phyloP scores from a whole-genome alignment of 2,113 vertebrate genomes.

The Mormyrus iriodes region DNA sequence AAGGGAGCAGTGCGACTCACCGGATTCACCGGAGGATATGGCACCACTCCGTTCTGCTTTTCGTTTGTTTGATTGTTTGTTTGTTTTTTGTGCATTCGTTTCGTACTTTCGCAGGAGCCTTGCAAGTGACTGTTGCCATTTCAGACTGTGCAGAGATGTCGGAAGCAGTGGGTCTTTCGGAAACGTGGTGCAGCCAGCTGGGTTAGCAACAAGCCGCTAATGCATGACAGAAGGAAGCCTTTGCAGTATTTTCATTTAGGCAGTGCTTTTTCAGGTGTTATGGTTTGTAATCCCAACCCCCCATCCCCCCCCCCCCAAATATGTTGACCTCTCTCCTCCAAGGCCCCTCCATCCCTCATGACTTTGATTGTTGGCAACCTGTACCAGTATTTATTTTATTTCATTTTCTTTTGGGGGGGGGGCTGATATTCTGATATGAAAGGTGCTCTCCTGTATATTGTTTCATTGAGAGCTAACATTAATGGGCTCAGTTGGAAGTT shows the following conservation, averaged over 20 bases:
- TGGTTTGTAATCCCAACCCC: not conserved
- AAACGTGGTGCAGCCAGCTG: not conserved
- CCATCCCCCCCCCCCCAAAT: not conserved
- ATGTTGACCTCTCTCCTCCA: slow-evolving; percentile 6
- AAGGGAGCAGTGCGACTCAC: not conserved
- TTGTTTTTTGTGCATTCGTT: not conserved
- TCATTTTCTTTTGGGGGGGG: not conserved
- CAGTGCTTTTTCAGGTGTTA: slow-evolving; percentile 8
- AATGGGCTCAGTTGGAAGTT: not conserved
- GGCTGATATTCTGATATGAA: not conserved
- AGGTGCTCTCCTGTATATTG: not conserved
- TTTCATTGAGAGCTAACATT: not conserved
- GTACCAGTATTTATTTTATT: slow-evolving; percentile 12
- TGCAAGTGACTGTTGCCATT: not conserved
- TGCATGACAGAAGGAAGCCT: not conserved
- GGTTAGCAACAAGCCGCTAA: not conserved
- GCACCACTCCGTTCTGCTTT: not conserved
- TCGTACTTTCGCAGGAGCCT: not conserved
- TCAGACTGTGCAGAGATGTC: not conserved
- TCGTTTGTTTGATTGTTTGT: not conserved
- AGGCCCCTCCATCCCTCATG: not conserved
- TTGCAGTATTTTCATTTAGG: slow-evolving; percentile 1
- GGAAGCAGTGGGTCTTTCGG: not conserved
- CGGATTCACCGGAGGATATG: not conserved
- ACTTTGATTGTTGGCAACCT: slow-evolving; percentile 10